Evolutionary conservation across 2,797 vertebrate genomes (phyloP).

Genomic region (Echiichthys vipera): DNA sequence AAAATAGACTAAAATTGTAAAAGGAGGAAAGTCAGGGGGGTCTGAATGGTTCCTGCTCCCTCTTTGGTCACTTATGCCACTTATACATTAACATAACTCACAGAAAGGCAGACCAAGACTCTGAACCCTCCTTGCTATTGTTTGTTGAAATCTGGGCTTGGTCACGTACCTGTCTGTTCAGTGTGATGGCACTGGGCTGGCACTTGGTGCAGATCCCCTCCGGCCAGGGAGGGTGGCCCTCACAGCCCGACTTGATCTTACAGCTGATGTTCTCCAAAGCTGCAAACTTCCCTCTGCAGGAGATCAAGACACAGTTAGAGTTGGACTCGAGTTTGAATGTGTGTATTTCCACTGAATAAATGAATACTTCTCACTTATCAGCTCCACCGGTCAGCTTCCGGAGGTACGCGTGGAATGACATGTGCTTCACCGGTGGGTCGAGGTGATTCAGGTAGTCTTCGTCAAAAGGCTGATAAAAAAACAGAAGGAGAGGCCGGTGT

Average conservation of each 20-base stretch:
- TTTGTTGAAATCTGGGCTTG: no score
- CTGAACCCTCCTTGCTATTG: no score
- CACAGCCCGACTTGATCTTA: constrained; percentile 98
- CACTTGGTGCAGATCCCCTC: constrained; percentile 99
- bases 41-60: no score
- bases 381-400: constrained; percentile 98
- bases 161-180: constrained; percentile 93
- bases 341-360: background rate
- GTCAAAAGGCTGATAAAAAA: constrained; percentile 91
- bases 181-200: constrained; percentile 97
- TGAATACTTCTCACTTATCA: constrained; percentile 91
- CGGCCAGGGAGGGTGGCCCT: constrained; percentile 97
- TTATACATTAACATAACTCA: no score
- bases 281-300: constrained; percentile 94
- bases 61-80: no score
- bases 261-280: constrained; percentile 99
- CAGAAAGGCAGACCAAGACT: no score
- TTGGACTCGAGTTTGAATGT: fast-evolving
- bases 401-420: constrained; percentile 99
- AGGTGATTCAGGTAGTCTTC: constrained; percentile 99
- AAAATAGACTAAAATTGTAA: no score
- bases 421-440: constrained; percentile 98
- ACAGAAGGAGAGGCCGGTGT: constrained; percentile 38
- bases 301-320: background rate
- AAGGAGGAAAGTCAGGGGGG: no score